Conservation (phyloP, 2,888 invertebrate genomes). For the Deroplatys truncata region DNA sequence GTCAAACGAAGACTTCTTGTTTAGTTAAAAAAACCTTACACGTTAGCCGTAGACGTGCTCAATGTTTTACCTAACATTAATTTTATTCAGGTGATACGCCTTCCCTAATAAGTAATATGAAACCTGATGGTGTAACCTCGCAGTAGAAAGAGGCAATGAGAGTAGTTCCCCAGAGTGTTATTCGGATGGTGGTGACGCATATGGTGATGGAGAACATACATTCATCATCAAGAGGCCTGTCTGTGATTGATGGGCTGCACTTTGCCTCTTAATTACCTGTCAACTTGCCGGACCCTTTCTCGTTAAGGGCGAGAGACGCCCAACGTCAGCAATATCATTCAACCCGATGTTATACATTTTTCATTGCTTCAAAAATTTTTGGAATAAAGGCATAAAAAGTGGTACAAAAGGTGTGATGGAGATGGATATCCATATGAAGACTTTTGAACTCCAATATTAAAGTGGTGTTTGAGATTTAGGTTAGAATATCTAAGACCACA, state of each 20-base stretch:
- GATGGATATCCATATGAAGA: background rate
- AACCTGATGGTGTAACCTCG: no score
- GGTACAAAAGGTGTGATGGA: background rate
- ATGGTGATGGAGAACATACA: background rate
- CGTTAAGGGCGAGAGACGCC: background rate
- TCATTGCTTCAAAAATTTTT: background rate
- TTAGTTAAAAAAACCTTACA: no score
- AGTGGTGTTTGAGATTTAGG: no score
- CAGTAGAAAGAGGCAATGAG: no score
- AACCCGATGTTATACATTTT: background rate
- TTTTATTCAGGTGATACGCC: no score
- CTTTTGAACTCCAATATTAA: no score
- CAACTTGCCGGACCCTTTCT: conserved; percentile 1
- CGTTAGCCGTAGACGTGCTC: no score
- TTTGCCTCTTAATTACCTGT: conserved; percentile 8
- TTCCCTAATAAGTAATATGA: no score
- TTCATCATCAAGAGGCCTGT: background rate
- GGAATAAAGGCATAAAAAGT: background rate
- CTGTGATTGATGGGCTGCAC: background rate
- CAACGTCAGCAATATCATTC: background rate
- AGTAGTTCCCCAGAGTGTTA: background rate
- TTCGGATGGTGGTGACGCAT: background rate
- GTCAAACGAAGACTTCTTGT: no score
- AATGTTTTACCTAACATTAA: no score
- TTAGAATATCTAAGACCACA: no score